phyloP scores from a whole-genome alignment of 2,113 vertebrate species.

The Rhinolophus ferrumequinum region DNA sequence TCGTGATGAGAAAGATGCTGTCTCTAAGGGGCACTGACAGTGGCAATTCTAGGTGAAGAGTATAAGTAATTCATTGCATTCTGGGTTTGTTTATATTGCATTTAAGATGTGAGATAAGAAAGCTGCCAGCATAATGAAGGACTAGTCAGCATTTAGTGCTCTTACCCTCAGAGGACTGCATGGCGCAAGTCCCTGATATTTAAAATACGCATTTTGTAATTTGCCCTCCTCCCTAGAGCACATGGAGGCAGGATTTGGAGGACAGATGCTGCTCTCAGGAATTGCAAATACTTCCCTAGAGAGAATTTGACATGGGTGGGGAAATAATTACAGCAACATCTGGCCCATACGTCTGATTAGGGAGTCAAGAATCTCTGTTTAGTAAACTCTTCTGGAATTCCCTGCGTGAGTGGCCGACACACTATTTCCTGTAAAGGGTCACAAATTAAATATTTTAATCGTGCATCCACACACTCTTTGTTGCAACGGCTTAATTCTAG shows the following conservation, averaged over 20 bases:
- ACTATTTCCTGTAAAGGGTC: neutral
- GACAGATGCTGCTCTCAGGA: constrained; percentile 14
- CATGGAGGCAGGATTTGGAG: neutral
- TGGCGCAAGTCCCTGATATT: constrained; percentile 8
- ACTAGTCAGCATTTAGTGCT: neutral
- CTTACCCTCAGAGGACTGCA: neutral
- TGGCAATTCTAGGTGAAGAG: neutral
- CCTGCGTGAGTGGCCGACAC: neutral
- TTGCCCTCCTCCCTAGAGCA: neutral
- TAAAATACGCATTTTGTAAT: constrained; percentile 21
- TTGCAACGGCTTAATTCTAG: neutral
- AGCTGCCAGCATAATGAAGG: constrained; percentile 33
- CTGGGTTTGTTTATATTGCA: neutral
- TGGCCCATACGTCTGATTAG: constrained; percentile 1
- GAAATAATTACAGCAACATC: constrained; percentile 47
- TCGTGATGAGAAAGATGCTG: neutral
- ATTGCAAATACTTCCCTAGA: constrained; percentile 31
- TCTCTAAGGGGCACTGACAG: neutral
- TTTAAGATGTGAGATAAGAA: constrained; percentile 7
- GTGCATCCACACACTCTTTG: neutral
- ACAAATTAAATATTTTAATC: neutral
- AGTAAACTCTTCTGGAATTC: neutral
- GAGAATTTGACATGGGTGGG: neutral
- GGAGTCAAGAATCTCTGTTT: neutral
- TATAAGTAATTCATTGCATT: neutral